phyloP scores from a whole-genome alignment of 1,140 invertebrate genomes.

The Brachionus plicatilis region DNA sequence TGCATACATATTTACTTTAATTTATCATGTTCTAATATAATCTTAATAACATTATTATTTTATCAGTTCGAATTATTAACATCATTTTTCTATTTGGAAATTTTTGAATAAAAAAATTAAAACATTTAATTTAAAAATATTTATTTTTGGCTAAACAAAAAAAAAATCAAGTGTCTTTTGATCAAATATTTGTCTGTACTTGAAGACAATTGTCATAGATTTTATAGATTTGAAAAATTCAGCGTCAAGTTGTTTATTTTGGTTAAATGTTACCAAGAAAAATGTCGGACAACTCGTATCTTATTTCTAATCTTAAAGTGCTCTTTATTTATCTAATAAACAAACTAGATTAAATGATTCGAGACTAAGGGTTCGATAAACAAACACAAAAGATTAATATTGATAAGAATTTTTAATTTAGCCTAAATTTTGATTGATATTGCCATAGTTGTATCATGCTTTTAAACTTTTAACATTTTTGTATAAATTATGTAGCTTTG shows the following conservation, averaged over 20 bases:
- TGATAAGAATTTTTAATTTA: neutral
- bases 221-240: neutral
- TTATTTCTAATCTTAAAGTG: neutral
- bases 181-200: neutral
- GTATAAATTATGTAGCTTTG: constrained; percentile 20
- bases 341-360: neutral
- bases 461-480: constrained; percentile 38
- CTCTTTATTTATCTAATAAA: neutral
- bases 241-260: neutral
- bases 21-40: neutral
- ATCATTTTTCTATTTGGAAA: neutral
- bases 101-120: too few relatives aligned
- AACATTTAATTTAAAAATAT: too few relatives aligned
- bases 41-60: neutral
- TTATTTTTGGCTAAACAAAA: neutral
- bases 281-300: neutral
- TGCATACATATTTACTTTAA: neutral
- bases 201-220: neutral
- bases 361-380: neutral
- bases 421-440: neutral
- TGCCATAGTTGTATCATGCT: constrained; percentile 22
- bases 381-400: neutral
- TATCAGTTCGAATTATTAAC: neutral
- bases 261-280: neutral
- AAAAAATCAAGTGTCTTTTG: neutral